Evolutionary conservation across 1,140 invertebrate genomes (phyloP).

Genomic region (Papilio glaucus): DNA sequence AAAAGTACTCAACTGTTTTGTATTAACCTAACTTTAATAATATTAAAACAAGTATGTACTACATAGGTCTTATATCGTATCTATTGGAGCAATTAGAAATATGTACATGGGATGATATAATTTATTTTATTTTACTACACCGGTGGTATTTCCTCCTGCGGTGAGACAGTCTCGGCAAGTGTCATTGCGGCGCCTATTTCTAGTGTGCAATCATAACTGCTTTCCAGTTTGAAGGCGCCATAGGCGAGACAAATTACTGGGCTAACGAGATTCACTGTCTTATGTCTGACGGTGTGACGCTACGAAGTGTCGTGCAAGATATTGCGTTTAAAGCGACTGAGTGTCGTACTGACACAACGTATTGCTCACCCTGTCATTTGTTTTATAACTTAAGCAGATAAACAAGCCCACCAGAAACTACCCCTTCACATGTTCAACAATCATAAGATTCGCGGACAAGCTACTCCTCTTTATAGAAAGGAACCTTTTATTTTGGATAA

Average conservation of each 20-base stretch:
- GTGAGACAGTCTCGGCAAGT: neutral
- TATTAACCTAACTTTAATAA: no score
- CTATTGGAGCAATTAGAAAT: no score
- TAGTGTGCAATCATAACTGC: slow-evolving; percentile 17
- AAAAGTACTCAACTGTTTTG: no score
- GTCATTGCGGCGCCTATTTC: neutral
- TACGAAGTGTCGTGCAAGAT: neutral
- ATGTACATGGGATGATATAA: neutral
- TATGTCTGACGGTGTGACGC: neutral
- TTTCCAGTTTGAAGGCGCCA: slow-evolving; percentile 9
- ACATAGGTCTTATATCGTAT: no score
- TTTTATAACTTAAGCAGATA: no score
- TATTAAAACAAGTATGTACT: no score
- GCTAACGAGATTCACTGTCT: slow-evolving; percentile 21
- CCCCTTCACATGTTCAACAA: no score
- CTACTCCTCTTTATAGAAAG: no score
- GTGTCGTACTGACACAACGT: neutral
- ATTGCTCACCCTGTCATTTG: no score
- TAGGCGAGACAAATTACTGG: slow-evolving; percentile 13
- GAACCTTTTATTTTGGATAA: no score
- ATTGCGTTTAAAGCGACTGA: neutral
- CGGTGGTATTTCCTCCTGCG: neutral
- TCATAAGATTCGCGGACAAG: no score
- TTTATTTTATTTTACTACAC: neutral
- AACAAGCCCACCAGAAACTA: no score